Conservation (phyloP, 2,113 vertebrate species). For the Siniperca knerii region DNA sequence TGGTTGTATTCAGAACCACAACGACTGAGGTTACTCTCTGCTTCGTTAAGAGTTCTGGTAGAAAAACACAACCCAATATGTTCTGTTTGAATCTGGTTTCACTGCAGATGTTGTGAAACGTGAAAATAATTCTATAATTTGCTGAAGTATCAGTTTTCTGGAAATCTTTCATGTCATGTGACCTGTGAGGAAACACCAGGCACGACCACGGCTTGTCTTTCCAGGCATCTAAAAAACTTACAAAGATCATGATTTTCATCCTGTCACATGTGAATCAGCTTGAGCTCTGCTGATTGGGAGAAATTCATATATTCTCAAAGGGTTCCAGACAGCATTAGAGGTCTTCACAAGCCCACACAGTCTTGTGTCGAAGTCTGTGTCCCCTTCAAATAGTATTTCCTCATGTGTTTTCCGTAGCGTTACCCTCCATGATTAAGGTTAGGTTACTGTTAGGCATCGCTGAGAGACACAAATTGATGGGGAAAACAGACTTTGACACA, state of each 20-base stretch:
- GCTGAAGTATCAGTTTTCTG: not conserved
- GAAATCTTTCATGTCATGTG: not conserved
- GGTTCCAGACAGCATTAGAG: not conserved
- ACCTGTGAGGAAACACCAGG: slow-evolving; percentile 9
- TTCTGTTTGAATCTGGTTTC: not conserved
- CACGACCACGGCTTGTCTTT: not conserved
- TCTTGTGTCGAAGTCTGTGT: not conserved
- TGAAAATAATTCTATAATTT: slow-evolving; percentile 16
- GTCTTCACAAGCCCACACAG: not conserved
- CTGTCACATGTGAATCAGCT: not conserved
- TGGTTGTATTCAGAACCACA: slow-evolving; percentile 24
- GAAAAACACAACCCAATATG: not conserved
- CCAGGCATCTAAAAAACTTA: not conserved
- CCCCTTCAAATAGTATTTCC: not conserved
- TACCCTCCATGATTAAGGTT: too few relatives aligned
- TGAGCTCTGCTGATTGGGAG: not conserved
- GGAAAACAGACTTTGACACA: too few relatives aligned
- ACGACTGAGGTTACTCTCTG: slow-evolving; percentile 2
- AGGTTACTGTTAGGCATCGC: too few relatives aligned
- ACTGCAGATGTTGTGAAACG: slow-evolving; percentile 28
- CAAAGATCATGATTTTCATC: not conserved
- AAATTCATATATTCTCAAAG: not conserved
- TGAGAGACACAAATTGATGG: too few relatives aligned
- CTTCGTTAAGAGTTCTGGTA: slow-evolving; percentile 41
- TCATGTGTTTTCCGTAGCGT: not conserved